Evolutionary conservation across 2,113 vertebrate species (phyloP).

Genomic region (Tretioscincus oriximinensis): DNA sequence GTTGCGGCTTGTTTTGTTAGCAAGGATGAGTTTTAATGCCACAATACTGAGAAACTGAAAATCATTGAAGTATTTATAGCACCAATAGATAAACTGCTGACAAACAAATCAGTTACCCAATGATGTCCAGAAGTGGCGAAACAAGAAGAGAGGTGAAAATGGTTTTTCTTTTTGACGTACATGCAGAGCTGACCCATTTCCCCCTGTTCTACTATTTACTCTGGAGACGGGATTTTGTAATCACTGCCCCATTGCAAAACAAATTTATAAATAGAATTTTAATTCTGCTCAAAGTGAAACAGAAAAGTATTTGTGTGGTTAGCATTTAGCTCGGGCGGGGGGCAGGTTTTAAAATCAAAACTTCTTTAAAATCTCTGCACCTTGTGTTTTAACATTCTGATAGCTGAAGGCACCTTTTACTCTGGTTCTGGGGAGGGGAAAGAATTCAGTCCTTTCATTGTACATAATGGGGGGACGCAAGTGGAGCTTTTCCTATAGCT

Average conservation of each 20-base stretch:
- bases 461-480: background rate
- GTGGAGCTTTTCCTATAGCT: too few species aligned
- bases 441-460: background rate
- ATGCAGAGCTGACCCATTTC: conserved; percentile 10
- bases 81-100: background rate
- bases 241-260: conserved; percentile 34
- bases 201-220: background rate
- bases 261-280: background rate
- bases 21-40: too few species aligned
- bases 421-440: background rate
- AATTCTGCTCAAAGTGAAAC: background rate
- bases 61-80: background rate
- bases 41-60: background rate
- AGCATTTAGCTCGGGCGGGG: too few species aligned
- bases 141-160: background rate
- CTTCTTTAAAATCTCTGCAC: background rate
- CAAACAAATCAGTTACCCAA: background rate
- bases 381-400: background rate
- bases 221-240: background rate
- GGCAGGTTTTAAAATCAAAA: background rate
- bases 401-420: background rate
- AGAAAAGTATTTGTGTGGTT: background rate
- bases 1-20: too few species aligned
- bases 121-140: conserved; percentile 10
- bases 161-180: conserved; percentile 18